Evolutionary conservation across 1,140 invertebrate genomes (phyloP).

Genomic region (Plodia interpunctella): DNA sequence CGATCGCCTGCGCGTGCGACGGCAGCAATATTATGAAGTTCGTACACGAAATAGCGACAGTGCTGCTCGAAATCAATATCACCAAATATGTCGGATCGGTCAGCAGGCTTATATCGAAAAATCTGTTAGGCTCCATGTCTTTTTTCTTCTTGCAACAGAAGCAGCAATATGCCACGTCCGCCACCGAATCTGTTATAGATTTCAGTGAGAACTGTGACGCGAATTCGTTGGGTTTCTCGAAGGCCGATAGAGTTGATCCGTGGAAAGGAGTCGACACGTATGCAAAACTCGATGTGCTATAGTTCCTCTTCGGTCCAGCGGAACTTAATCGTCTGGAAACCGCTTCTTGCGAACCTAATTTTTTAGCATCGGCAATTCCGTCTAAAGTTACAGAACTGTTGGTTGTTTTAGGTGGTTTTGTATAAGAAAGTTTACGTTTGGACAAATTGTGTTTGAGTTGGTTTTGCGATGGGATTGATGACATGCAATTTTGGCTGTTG

Average conservation of each 20-base stretch:
- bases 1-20: conserved; percentile 82
- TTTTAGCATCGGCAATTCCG: conserved; percentile 24
- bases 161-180: conserved; percentile 64
- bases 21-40: conserved; percentile 90
- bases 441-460: conserved; percentile 47
- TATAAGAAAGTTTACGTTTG: conserved; percentile 56
- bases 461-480: conserved; percentile 29
- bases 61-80: conserved; percentile 88
- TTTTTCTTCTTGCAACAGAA: conserved; percentile 65
- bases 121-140: conserved; percentile 77
- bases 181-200: conserved; percentile 79
- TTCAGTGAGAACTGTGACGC: conserved; percentile 87
- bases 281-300: conserved; percentile 88
- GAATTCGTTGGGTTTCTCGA: conserved; percentile 82
- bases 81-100: conserved; percentile 88
- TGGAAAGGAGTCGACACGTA: conserved; percentile 90
- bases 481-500: conserved; percentile 44
- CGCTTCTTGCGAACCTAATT: conserved; percentile 48
- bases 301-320: conserved; percentile 78
- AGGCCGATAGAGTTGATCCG: conserved; percentile 86
- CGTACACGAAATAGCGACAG: conserved; percentile 90
- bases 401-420: conserved; percentile 45
- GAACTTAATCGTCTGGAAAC: conserved; percentile 49
- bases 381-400: conserved; percentile 48
- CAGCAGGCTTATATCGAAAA: conserved; percentile 85